Evolutionary conservation across 2,888 invertebrate species (phyloP).

Genomic region (Thera britannica): DNA sequence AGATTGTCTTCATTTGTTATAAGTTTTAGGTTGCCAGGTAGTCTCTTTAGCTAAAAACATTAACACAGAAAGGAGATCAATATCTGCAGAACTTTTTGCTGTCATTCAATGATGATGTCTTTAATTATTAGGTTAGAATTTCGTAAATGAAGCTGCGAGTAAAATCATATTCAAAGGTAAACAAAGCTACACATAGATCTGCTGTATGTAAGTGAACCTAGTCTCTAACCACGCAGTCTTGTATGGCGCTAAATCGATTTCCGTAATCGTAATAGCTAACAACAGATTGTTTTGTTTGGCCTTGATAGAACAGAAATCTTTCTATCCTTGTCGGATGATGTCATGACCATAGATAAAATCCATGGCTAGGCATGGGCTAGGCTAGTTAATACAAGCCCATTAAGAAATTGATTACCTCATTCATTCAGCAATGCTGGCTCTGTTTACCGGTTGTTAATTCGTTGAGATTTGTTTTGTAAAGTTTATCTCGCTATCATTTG

Average conservation of each 20-base stretch:
- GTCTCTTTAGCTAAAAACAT: not conserved
- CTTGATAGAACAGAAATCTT: conserved; percentile 51
- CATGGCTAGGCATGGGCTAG: conserved; percentile 12
- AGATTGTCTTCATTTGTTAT: conserved; percentile 52
- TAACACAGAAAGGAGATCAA: not conserved
- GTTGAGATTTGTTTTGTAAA: not conserved
- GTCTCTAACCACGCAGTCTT: conserved; percentile 18
- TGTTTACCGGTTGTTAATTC: not conserved
- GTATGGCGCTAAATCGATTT: conserved; percentile 28
- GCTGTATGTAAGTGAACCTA: conserved; percentile 27
- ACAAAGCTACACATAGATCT: conserved; percentile 17
- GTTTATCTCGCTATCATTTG: conserved; percentile 11
- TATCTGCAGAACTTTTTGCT: conserved; percentile 10
- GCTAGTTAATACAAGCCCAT: not conserved
- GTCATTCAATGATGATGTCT: conserved; percentile 2
- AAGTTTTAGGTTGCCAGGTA: conserved; percentile 42
- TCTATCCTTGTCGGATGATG: conserved; percentile 56
- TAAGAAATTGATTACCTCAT: conserved; percentile 13
- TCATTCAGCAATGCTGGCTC: conserved; percentile 10
- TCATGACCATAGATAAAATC: conserved; percentile 46
- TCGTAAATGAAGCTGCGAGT: conserved; percentile 69
- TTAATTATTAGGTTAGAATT: conserved; percentile 60
- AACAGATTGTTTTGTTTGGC: conserved; percentile 45
- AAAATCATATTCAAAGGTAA: conserved; percentile 71
- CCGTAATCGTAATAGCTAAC: not conserved